Evolutionary conservation across 2,888 invertebrate genomes (phyloP).

Genomic region (Eremobia ochroleuca): DNA sequence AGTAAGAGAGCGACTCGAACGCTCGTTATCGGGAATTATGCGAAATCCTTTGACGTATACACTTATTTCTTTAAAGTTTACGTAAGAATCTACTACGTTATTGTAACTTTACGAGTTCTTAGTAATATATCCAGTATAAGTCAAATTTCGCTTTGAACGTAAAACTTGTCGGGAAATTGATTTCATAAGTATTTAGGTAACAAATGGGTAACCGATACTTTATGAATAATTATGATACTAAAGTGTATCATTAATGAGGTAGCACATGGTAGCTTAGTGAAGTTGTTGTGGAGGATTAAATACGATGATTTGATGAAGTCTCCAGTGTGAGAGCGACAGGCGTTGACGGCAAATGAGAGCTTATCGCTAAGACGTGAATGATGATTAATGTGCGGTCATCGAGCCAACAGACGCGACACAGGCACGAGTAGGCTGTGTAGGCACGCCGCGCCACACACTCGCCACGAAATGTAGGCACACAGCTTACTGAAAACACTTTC

Average conservation of each 20-base stretch:
- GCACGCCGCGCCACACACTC: slow-evolving; percentile 20
- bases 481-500: neutral
- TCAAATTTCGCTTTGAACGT: slow-evolving; percentile 67
- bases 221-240: slow-evolving; percentile 56
- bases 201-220: slow-evolving; percentile 67
- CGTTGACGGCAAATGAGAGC: slow-evolving; percentile 66
- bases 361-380: slow-evolving; percentile 64
- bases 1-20: slow-evolving; percentile 88
- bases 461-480: neutral
- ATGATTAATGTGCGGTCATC: slow-evolving; percentile 70
- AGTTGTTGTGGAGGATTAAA: slow-evolving; percentile 43
- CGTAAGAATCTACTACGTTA: slow-evolving; percentile 71
- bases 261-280: slow-evolving; percentile 22
- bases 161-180: slow-evolving; percentile 68
- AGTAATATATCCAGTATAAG: slow-evolving; percentile 67
- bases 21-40: slow-evolving; percentile 90
- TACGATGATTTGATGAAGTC: slow-evolving; percentile 61
- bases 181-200: slow-evolving; percentile 64
- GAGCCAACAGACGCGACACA: slow-evolving; percentile 39
- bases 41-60: slow-evolving; percentile 88
- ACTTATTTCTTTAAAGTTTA: slow-evolving; percentile 79
- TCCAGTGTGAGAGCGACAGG: slow-evolving; percentile 53
- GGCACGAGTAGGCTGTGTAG: neutral
- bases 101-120: slow-evolving; percentile 66
- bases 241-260: slow-evolving; percentile 54